Evolutionary conservation across 2,113 vertebrate genomes (phyloP).

Genomic region (Machaerirhynchus nigripectus): DNA sequence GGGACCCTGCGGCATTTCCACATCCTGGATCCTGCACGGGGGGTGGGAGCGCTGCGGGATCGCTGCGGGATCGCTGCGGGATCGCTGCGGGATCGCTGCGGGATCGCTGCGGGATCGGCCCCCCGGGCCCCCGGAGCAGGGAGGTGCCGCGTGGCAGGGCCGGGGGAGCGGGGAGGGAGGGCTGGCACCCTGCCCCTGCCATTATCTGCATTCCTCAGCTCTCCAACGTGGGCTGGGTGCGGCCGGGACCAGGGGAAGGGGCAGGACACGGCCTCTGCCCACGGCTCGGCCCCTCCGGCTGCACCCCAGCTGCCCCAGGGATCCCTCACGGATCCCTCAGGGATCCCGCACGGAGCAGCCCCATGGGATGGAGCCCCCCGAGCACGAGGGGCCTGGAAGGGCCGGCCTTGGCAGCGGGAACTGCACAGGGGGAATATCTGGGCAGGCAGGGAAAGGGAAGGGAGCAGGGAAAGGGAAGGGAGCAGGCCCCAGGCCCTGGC

Average conservation of each 20-base stretch:
- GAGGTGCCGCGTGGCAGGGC: not conserved
- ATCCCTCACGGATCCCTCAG: not conserved
- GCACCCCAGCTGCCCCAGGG: not conserved
- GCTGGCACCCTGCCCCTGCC: conserved; percentile 42
- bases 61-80: not conserved
- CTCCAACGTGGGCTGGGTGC: not conserved
- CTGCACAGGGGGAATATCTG: fast-evolving
- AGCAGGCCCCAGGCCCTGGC: no score
- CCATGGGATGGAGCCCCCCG: not conserved
- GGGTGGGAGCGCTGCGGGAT: no score
- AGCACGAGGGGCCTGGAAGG: not conserved
- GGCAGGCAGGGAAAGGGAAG: not conserved
- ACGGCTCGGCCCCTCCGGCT: not conserved
- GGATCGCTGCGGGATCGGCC: not conserved
- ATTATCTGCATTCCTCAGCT: conserved; percentile 61
- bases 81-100: not conserved
- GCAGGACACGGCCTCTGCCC: not conserved
- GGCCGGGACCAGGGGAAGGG: not conserved
- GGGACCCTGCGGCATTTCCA: fast-evolving
- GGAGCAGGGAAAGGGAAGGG: not conserved
- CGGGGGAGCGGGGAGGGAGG: not conserved
- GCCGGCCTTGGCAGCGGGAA: not conserved
- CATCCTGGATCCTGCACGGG: not conserved
- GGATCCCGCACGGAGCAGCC: not conserved
- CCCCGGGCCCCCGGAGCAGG: not conserved